A percentile compares a stretch with the other conserved stretches of the same genome.
These are phyloP conservation scores for Metopolophium dirhodum DNA, from an alignment of 1,140 invertebrate genomes.

Conservation along the genomic window DNA sequence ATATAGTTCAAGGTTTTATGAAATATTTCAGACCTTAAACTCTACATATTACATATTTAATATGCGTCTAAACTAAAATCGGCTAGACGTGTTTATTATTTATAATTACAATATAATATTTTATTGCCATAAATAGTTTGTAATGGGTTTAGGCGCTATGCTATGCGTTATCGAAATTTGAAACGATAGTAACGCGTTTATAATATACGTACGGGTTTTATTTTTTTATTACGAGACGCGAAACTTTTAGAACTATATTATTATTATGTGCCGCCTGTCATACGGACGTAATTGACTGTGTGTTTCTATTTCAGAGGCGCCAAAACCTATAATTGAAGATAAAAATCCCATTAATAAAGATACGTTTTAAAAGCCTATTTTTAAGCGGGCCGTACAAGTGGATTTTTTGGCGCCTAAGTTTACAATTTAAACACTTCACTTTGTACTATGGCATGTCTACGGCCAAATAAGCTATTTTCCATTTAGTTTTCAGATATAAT, in stretches of 20 bases:
- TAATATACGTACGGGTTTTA: neutral
- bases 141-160: neutral
- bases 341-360: constrained; percentile 54
- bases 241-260: constrained; percentile 1
- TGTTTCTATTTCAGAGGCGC: constrained; percentile 40
- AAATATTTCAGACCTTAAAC: neutral
- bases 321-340: constrained; percentile 43
- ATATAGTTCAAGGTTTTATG: neutral
- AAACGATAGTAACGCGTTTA: neutral
- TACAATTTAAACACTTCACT: constrained; percentile 38
- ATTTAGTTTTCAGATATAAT: constrained; percentile 4
- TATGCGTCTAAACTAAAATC: neutral
- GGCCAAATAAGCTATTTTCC: neutral
- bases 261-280: constrained; percentile 16
- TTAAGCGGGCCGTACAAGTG: constrained; percentile 34
- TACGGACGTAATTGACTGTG: constrained; percentile 29
- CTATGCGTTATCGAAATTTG: neutral
- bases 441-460: neutral
- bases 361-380: constrained; percentile 53
- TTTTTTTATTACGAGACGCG: neutral
- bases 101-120: neutral
- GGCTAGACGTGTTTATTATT: neutral
- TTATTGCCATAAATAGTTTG: neutral
- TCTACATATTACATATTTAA: neutral
- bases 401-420: constrained; percentile 48